Conservation (phyloP, 2,888 invertebrate species). For the Amphipyra tragopoginis region DNA sequence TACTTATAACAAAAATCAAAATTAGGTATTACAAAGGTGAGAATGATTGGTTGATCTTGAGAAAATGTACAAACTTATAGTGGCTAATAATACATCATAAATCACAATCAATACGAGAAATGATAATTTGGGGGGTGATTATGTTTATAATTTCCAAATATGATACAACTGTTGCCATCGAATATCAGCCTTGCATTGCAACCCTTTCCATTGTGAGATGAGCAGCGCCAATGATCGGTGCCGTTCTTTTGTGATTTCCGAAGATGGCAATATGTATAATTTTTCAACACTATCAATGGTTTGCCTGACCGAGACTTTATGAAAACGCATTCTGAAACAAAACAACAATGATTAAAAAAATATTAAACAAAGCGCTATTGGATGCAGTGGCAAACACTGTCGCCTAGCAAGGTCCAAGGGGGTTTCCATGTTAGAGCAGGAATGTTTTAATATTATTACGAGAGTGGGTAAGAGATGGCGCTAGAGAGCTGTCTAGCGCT, state of each 20-base stretch:
- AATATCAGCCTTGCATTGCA: conserved; percentile 32
- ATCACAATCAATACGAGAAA: background rate
- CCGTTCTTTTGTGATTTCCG: conserved; percentile 4
- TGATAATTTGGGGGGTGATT: conserved; percentile 15
- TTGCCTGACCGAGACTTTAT: conserved; percentile 12
- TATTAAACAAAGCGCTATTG: background rate
- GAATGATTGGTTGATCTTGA: too few species aligned
- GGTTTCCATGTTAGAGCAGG: too few species aligned
- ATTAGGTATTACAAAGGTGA: too few species aligned
- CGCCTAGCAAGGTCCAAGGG: too few species aligned
- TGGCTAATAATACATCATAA: too few species aligned
- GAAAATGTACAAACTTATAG: too few species aligned
- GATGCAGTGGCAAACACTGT: too few species aligned
- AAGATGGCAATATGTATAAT: conserved; percentile 16
- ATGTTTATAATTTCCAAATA: conserved; percentile 21
- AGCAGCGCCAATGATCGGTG: conserved; percentile 36
- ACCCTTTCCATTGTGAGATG: conserved; percentile 35
- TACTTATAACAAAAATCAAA: too few species aligned
- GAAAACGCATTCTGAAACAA: conserved; percentile 4
- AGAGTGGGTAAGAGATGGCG: too few species aligned
- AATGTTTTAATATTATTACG: too few species aligned
- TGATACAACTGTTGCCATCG: background rate
- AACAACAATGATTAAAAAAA: background rate
- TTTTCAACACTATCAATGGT: background rate
- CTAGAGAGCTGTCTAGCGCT: too few species aligned